Conservation (phyloP, 2,888 invertebrate genomes). For the Abrostola tripartita region DNA sequence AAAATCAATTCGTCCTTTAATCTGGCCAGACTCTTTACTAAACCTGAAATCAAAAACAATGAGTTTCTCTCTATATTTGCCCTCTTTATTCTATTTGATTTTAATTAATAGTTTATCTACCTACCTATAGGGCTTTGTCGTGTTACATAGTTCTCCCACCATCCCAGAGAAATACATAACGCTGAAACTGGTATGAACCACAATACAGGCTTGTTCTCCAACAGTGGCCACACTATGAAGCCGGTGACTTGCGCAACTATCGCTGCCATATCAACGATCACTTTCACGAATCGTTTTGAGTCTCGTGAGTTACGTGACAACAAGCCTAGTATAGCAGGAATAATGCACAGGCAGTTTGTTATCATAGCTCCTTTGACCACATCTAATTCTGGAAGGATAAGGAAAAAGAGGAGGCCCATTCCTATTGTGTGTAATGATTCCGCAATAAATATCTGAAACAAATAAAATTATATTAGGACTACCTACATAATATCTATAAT, state of each 20-base stretch:
- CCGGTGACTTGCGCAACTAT: conserved; percentile 96
- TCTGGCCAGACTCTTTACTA: conserved; percentile 92
- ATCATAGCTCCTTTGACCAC: conserved; percentile 98
- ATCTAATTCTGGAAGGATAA: conserved; percentile 96
- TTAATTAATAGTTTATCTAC: conserved; percentile 25
- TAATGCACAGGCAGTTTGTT: conserved; percentile 97
- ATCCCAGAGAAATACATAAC: conserved; percentile 95
- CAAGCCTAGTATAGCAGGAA: conserved; percentile 94
- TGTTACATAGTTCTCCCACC: conserved; percentile 99
- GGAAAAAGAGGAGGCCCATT: conserved; percentile 94
- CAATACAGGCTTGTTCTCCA: conserved; percentile 92
- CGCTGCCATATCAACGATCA: conserved; percentile 94
- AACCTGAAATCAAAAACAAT: conserved; percentile 76
- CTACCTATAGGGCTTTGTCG: conserved; percentile 94
- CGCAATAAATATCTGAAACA: conserved; percentile 91
- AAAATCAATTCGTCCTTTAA: conserved; percentile 93
- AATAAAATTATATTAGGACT: too few relatives aligned
- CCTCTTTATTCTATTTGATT: too few relatives aligned
- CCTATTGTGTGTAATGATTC: conserved; percentile 97
- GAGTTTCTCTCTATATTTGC: neutral
- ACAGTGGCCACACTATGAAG: conserved; percentile 96
- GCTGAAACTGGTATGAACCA: conserved; percentile 96
- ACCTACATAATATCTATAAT: too few relatives aligned
- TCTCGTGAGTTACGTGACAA: conserved; percentile 95
- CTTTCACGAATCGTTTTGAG: conserved; percentile 92